A percentile compares a stretch with the other conserved stretches of the same genome.
These are phyloP conservation scores for Lepisosteus osseus DNA, from an alignment of 2,113 vertebrate genomes.

Conservation along the genomic window DNA sequence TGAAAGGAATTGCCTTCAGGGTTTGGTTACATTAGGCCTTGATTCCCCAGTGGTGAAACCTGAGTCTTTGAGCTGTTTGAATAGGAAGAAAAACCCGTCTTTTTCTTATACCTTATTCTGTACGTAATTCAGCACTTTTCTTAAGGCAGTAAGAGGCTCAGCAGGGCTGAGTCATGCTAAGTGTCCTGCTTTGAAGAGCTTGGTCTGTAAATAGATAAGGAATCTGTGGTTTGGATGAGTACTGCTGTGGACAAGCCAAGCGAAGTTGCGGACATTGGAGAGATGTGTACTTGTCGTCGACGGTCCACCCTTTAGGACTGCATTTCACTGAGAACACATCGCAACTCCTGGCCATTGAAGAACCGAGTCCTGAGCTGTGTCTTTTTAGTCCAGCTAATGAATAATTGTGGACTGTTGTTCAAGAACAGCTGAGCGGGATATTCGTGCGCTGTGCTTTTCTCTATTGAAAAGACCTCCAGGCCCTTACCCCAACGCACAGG, in stretches of 20 bases:
- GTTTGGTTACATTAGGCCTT: slow-evolving; percentile 14
- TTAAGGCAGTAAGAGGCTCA: slow-evolving; percentile 4
- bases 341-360: too few species aligned
- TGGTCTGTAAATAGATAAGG: too few species aligned
- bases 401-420: neutral
- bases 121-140: neutral
- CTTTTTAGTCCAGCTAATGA: neutral
- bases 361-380: too few species aligned
- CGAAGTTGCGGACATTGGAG: neutral
- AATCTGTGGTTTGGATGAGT: too few species aligned
- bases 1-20: slow-evolving; percentile 21
- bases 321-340: too few species aligned
- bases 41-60: slow-evolving; percentile 12
- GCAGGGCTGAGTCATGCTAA: slow-evolving; percentile 14
- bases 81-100: slow-evolving; percentile 3
- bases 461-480: too few species aligned
- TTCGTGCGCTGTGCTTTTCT: neutral
- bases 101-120: slow-evolving; percentile 9
- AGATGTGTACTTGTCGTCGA: neutral
- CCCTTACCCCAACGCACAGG: too few species aligned
- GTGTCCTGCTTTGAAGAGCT: neutral
- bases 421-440: neutral
- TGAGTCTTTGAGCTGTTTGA: slow-evolving; percentile 10
- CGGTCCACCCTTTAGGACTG: too few species aligned
- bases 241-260: neutral